A percentile compares a stretch with the other conserved stretches of the same genome.
Evolutionary conservation across 2,888 invertebrate species (phyloP).

Genomic region (Xiphydria camelus): DNA sequence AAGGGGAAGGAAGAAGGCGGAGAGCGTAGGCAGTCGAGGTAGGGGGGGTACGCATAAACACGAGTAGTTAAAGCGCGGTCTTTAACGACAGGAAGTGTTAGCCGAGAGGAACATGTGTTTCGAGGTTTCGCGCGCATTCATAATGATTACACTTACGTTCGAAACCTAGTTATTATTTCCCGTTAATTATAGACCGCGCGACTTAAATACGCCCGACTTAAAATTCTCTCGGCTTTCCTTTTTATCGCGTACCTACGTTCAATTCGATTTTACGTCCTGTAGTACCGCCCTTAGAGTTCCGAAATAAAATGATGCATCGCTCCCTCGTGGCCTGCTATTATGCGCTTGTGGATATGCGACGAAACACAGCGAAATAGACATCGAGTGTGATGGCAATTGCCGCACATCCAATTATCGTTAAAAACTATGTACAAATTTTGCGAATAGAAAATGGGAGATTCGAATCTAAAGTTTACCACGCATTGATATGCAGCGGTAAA

Average conservation of each 20-base stretch:
- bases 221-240: conserved; percentile 1
- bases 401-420: too few species aligned
- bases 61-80: conserved; percentile 43
- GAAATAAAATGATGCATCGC: too few species aligned
- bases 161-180: conserved; percentile 41
- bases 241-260: not conserved
- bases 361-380: too few species aligned
- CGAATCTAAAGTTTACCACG: too few species aligned
- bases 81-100: conserved; percentile 57
- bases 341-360: too few species aligned
- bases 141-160: conserved; percentile 44
- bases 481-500: too few species aligned
- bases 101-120: conserved; percentile 50
- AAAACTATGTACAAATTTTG: too few species aligned
- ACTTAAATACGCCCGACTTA: conserved; percentile 8
- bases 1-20: conserved; percentile 11
- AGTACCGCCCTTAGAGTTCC: too few species aligned
- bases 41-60: conserved; percentile 34
- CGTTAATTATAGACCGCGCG: conserved; percentile 30
- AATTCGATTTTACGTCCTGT: too few species aligned
- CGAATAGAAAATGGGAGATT: too few species aligned
- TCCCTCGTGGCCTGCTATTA: too few species aligned
- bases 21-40: conserved; percentile 10
- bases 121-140: conserved; percentile 44
- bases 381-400: too few species aligned